Percentiles rank a stretch among this genome's conserved stretches.
Evolutionary conservation across 2,797 vertebrate genomes (phyloP).

Genomic region (Tamandua tetradactyla): DNA sequence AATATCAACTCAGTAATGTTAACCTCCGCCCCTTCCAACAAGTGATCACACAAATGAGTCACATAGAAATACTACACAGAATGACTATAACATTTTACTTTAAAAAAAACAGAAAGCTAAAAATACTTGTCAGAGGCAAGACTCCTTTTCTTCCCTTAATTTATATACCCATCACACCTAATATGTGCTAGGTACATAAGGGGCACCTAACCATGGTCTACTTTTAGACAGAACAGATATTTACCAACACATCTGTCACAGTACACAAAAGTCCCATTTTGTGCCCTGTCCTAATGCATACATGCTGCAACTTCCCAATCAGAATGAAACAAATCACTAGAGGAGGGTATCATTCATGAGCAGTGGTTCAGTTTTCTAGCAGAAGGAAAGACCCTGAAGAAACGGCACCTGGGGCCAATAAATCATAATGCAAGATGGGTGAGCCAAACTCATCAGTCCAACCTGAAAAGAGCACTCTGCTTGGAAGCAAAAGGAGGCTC

Average conservation of each 20-base stretch:
- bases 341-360: neutral
- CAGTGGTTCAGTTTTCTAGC: neutral
- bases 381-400: neutral
- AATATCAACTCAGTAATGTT: neutral
- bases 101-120: conserved; percentile 28
- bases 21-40: neutral
- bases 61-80: neutral
- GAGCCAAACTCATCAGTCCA: too few species aligned
- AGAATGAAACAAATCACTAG: neutral
- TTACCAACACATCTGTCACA: neutral
- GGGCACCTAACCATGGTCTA: neutral
- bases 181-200: neutral
- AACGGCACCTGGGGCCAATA: neutral
- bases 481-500: neutral
- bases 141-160: neutral
- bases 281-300: neutral
- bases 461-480: neutral
- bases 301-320: neutral
- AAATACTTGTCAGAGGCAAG: neutral
- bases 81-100: neutral
- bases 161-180: neutral
- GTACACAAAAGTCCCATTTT: neutral
- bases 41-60: neutral
- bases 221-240: neutral
- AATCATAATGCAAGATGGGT: neutral